These are phyloP conservation scores for Acanthochromis polyacanthus DNA, from an alignment of 2,113 vertebrate species.

Conservation along the genomic window DNA sequence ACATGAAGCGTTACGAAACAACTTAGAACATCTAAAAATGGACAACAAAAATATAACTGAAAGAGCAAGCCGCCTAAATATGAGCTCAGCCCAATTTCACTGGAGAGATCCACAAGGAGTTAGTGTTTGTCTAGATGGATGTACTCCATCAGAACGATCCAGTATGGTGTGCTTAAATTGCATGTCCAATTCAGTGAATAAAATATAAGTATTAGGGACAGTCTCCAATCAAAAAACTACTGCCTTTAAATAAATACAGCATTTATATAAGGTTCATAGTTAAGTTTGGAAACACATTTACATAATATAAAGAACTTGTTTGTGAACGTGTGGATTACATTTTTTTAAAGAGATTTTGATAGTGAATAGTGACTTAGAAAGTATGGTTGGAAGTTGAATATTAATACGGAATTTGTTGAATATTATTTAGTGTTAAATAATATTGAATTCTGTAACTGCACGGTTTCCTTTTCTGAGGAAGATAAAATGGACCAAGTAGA, in stretches of 20 bases:
- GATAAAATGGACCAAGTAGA: not conserved
- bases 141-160: conserved; percentile 40
- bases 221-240: not conserved
- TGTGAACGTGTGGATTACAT: not conserved
- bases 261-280: not conserved
- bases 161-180: conserved; percentile 31
- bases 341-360: not conserved
- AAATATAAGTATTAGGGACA: conserved; percentile 17
- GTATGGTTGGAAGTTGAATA: not conserved
- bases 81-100: conserved; percentile 53
- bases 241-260: conserved; percentile 14
- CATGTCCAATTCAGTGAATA: conserved; percentile 26
- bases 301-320: not conserved
- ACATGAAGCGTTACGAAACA: conserved; percentile 68
- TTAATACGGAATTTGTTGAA: too few species aligned
- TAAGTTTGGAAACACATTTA: not conserved
- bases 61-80: conserved; percentile 54
- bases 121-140: conserved; percentile 50
- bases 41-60: conserved; percentile 67
- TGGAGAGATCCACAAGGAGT: conserved; percentile 62
- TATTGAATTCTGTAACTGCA: not conserved
- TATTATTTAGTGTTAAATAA: too few species aligned
- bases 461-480: not conserved
- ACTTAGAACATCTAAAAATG: conserved; percentile 74
- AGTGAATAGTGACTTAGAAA: not conserved